phyloP scores from a whole-genome alignment of 2,888 invertebrate species.

The Agrochola lychnidis region DNA sequence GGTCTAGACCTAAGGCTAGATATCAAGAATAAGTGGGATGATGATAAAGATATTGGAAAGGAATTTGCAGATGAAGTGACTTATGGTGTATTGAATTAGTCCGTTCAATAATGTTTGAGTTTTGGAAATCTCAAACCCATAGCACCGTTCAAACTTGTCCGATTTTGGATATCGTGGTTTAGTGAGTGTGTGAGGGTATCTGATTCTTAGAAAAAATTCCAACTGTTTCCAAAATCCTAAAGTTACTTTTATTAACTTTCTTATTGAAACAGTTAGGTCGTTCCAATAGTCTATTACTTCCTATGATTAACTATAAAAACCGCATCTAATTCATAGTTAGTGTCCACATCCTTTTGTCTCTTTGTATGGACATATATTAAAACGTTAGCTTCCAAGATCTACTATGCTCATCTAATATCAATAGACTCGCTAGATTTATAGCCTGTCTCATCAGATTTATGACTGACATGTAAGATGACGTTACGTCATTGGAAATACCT shows the following conservation, averaged over 20 bases:
- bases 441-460: slow-evolving; percentile 35
- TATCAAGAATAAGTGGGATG: background rate
- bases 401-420: slow-evolving; percentile 29
- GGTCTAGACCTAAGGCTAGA: background rate
- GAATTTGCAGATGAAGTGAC: background rate
- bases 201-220: too few relatives aligned
- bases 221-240: background rate
- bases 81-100: background rate
- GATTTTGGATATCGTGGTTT: background rate
- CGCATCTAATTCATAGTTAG: background rate
- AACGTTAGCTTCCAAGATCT: slow-evolving; percentile 13
- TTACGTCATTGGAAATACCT: slow-evolving; percentile 30
- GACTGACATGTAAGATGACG: slow-evolving; percentile 26
- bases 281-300: background rate
- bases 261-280: background rate
- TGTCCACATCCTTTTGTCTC: background rate
- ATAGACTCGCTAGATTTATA: slow-evolving; percentile 44
- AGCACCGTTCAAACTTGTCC: background rate
- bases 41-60: background rate
- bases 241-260: background rate
- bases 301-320: background rate
- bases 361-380: slow-evolving; percentile 12
- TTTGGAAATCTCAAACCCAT: too few relatives aligned
- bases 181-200: background rate
- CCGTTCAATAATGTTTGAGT: too few relatives aligned